Evolutionary conservation across 2,113 vertebrate genomes (phyloP).

Genomic region (Morone chrysops): DNA sequence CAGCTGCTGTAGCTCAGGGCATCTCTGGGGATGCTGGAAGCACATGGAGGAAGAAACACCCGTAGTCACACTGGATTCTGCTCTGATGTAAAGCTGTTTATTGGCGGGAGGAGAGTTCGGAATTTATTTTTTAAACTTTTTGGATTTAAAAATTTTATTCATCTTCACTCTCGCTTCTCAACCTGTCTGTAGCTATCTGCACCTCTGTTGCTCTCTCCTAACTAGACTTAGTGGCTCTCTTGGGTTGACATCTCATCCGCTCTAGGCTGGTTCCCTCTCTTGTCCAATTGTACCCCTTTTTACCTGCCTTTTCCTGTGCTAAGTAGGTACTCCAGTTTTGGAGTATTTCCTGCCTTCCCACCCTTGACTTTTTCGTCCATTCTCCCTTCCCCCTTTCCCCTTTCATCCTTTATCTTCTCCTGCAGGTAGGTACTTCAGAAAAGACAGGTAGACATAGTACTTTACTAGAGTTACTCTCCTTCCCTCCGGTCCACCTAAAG

Average conservation of each 20-base stretch:
- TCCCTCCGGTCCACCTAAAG: slow-evolving; percentile 62
- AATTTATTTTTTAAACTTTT: no score
- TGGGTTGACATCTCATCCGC: slow-evolving; percentile 12
- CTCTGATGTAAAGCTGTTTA: no score
- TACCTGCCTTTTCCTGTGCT: slow-evolving; percentile 49
- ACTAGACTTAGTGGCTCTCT: slow-evolving; percentile 36
- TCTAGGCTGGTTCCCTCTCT: slow-evolving; percentile 3
- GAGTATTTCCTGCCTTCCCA: slow-evolving; percentile 63
- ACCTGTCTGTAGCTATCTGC: background rate
- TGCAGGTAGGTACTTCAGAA: slow-evolving; percentile 68
- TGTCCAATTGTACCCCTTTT: background rate
- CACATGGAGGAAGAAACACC: no score
- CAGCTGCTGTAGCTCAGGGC: no score
- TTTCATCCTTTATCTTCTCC: slow-evolving; percentile 66
- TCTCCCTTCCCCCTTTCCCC: slow-evolving; percentile 41
- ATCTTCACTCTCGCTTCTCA: no score
- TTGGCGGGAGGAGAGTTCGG: no score
- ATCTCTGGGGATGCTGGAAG: no score
- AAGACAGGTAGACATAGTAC: slow-evolving; percentile 60
- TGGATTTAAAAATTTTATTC: no score
- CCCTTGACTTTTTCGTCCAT: slow-evolving; percentile 59
- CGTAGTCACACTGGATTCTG: no score
- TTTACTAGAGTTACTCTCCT: slow-evolving; percentile 71
- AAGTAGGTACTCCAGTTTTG: slow-evolving; percentile 65
- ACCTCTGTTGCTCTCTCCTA: slow-evolving; percentile 13